phyloP scores from a whole-genome alignment of 2,888 invertebrate species.

The Pantelozetes paolii region DNA sequence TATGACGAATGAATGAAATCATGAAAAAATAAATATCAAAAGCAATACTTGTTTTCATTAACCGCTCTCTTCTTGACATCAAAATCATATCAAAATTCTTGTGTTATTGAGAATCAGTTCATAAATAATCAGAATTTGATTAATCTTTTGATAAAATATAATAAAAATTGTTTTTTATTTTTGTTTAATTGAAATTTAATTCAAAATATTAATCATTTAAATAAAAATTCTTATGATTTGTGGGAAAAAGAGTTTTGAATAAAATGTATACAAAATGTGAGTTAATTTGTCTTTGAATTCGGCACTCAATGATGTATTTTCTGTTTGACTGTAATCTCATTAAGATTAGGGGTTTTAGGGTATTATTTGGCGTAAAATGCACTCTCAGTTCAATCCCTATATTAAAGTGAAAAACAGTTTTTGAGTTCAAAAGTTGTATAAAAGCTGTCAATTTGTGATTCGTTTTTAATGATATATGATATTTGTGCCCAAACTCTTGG shows the following conservation, averaged over 20 bases:
- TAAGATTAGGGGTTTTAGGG: background rate
- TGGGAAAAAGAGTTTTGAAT: background rate
- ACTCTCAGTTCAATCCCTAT: background rate
- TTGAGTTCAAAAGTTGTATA: background rate
- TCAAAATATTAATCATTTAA: background rate
- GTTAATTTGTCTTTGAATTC: slow-evolving; percentile 7
- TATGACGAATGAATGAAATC: background rate
- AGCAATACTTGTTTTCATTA: background rate
- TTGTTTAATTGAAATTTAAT: background rate
- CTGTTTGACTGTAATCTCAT: background rate
- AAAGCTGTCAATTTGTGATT: slow-evolving; percentile 8
- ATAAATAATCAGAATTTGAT: background rate
- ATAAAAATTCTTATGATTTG: background rate
- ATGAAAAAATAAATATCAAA: background rate
- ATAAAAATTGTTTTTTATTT: background rate
- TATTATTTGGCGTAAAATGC: slow-evolving; percentile 1
- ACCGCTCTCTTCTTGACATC: background rate
- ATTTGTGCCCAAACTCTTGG: background rate
- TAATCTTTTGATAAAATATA: background rate
- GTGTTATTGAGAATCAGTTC: too few relatives aligned
- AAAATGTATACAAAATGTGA: background rate
- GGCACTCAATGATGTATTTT: background rate
- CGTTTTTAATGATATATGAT: slow-evolving; percentile 35
- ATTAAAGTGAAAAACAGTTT: background rate
- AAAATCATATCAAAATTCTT: too few relatives aligned